These are phyloP conservation scores for Xiphias gladius DNA, from an alignment of 2,113 vertebrate genomes.

Conservation along the genomic window DNA sequence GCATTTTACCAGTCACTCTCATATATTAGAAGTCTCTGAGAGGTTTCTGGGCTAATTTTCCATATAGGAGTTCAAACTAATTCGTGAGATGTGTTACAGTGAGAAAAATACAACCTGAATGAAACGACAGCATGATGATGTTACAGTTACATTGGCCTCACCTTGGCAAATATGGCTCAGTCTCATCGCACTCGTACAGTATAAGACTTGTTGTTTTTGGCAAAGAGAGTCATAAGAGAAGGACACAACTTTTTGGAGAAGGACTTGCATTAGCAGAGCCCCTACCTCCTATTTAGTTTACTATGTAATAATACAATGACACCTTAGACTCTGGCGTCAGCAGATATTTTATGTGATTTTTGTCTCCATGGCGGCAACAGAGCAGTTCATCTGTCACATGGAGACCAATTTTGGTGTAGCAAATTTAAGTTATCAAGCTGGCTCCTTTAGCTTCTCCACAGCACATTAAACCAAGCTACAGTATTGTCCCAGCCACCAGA, in stretches of 20 bases:
- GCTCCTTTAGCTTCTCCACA: constrained; percentile 26
- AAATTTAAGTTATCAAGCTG: constrained; percentile 52
- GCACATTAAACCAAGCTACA: constrained; percentile 37
- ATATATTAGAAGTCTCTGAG: constrained; percentile 43
- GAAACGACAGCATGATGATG: neutral
- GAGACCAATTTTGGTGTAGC: constrained; percentile 29
- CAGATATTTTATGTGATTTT: constrained; percentile 45
- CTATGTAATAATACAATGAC: constrained; percentile 25
- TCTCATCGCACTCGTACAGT: constrained; percentile 19
- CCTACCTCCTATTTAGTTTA: constrained; percentile 19
- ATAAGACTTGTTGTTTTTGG: constrained; percentile 13
- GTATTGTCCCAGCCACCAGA: constrained; percentile 13
- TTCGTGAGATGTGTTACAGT: neutral
- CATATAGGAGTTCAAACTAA: constrained; percentile 24
- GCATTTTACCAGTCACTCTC: constrained; percentile 62
- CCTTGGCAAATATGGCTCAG: constrained; percentile 30
- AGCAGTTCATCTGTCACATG: constrained; percentile 33
- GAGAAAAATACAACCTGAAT: constrained; percentile 25
- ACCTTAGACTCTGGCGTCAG: constrained; percentile 17
- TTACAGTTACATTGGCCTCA: neutral
- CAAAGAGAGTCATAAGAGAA: constrained; percentile 22
- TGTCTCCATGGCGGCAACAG: constrained; percentile 26
- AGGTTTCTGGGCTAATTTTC: constrained; percentile 53
- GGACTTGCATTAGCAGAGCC: constrained; percentile 14
- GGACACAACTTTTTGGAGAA: constrained; percentile 35